Percentiles rank a stretch among this genome's conserved stretches.
Evolutionary conservation across 2,888 invertebrate genomes (phyloP).

Genomic region (Dermolepida albohirtum): DNA sequence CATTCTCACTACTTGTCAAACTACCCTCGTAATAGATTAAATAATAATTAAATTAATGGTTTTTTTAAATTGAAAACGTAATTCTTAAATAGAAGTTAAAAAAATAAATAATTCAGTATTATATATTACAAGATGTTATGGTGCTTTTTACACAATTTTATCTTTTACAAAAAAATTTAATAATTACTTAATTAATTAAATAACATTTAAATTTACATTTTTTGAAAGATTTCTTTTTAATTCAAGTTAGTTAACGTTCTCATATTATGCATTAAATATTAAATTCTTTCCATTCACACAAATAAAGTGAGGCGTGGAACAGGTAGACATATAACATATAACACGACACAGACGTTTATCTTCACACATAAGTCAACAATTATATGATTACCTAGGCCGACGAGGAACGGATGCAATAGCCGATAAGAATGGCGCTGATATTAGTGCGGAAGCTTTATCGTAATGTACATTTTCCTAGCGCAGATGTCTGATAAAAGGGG

Average conservation of each 20-base stretch:
- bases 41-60: too few species aligned
- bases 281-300: neutral
- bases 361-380: slow-evolving; percentile 2
- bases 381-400: slow-evolving; percentile 8
- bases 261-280: neutral
- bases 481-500: slow-evolving; percentile 25
- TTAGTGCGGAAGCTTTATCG: slow-evolving; percentile 25
- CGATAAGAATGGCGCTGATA: slow-evolving; percentile 14
- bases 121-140: too few species aligned
- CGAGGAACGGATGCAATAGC: slow-evolving; percentile 10
- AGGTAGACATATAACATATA: slow-evolving; percentile 16
- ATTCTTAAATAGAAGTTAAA: too few species aligned
- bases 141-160: too few species aligned
- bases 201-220: too few species aligned
- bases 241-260: neutral
- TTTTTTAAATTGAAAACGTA: too few species aligned
- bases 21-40: too few species aligned
- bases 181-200: too few species aligned
- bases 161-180: too few species aligned
- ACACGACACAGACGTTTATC: neutral
- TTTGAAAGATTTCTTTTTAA: neutral
- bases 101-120: too few species aligned
- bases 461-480: slow-evolving; percentile 18
- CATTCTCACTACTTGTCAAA: too few species aligned
- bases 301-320: neutral